Evolutionary conservation across 2,888 invertebrate genomes (phyloP).

Genomic region (Stenichneumon culpator): DNA sequence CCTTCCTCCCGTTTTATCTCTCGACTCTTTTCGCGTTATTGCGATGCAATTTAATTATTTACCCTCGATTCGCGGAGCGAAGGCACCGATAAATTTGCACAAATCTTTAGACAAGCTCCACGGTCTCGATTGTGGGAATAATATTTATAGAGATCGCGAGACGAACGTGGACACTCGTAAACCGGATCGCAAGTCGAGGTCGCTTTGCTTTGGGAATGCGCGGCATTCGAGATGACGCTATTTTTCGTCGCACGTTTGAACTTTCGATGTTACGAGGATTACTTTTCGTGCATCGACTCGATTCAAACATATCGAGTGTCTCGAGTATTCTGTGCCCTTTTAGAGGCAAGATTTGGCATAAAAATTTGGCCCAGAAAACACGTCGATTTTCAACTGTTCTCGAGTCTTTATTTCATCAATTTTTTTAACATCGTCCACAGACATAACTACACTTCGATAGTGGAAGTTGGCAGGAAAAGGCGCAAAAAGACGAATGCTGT

Average conservation of each 20-base stretch:
- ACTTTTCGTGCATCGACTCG: neutral
- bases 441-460: conserved; percentile 11
- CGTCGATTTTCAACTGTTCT: neutral
- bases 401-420: neutral
- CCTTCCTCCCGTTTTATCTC: conserved; percentile 25
- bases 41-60: conserved; percentile 34
- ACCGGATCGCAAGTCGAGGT: neutral
- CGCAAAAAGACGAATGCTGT: conserved; percentile 14
- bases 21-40: conserved; percentile 28
- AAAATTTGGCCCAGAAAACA: too few relatives aligned
- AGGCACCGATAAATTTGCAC: conserved; percentile 21
- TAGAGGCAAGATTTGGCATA: too few relatives aligned
- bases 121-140: conserved; percentile 6
- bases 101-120: conserved; percentile 33
- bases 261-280: neutral
- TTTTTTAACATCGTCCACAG: neutral
- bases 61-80: neutral
- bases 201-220: neutral
- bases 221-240: neutral
- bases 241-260: neutral
- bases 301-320: neutral
- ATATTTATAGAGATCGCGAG: conserved; percentile 30
- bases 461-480: neutral
- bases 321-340: neutral
- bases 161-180: conserved; percentile 6